phyloP scores from a whole-genome alignment of 2,888 invertebrate genomes.

The Polydrusus pterygomalis region DNA sequence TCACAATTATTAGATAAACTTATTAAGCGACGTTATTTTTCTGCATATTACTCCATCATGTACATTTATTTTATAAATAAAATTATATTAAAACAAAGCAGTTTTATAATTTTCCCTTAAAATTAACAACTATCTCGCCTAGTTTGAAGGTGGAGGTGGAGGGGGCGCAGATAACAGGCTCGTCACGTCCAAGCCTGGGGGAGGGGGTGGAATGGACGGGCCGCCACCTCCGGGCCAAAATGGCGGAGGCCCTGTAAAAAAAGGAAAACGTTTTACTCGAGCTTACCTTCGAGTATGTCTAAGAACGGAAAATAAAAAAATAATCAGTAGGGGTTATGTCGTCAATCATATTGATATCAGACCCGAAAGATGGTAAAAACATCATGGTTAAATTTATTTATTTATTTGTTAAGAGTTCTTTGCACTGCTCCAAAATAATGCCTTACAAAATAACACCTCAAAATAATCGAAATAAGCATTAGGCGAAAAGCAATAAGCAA shows the following conservation, averaged over 20 bases:
- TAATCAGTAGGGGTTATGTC: slow-evolving; percentile 38
- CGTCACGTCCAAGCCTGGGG: slow-evolving; percentile 75
- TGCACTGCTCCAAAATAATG: no score
- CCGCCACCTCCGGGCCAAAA: slow-evolving; percentile 73
- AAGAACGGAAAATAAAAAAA: background rate
- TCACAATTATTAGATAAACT: no score
- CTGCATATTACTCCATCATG: no score
- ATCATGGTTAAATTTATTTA: slow-evolving; percentile 35
- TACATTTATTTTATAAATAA: no score
- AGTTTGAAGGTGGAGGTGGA: slow-evolving; percentile 75
- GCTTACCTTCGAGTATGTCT: no score
- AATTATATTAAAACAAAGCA: background rate
- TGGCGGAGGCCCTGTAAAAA: slow-evolving; percentile 66
- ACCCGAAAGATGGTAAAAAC: slow-evolving; percentile 56
- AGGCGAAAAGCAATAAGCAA: no score
- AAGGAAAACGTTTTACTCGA: no score
- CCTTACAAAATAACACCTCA: no score
- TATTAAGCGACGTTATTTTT: no score
- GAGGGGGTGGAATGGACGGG: slow-evolving; percentile 69
- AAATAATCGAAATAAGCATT: no score
- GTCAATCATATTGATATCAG: slow-evolving; percentile 44
- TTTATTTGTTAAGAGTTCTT: no score
- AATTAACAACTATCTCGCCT: slow-evolving; percentile 10
- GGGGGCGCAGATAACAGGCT: slow-evolving; percentile 80
- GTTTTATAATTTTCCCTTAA: slow-evolving; percentile 5